These are phyloP conservation scores for Cynopterus sphinx DNA, from an alignment of 2,797 vertebrate genomes.

Conservation along the genomic window DNA sequence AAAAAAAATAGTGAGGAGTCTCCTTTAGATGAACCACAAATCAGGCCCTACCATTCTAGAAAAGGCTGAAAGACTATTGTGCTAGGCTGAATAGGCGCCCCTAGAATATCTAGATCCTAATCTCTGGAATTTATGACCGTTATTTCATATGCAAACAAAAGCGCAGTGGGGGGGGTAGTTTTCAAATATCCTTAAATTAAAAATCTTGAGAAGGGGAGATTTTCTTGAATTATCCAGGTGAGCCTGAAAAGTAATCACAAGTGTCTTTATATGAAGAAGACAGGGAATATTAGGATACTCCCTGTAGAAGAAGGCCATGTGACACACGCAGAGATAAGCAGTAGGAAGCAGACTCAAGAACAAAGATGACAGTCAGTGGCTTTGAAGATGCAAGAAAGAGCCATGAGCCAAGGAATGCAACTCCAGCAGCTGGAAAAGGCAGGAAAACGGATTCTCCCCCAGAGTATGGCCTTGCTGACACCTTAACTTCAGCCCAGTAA, in stretches of 20 bases:
- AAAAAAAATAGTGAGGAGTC: not conserved
- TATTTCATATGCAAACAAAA: not conserved
- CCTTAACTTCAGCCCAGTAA: not conserved
- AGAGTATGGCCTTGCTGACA: not conserved
- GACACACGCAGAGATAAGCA: not conserved
- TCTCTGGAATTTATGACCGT: not conserved
- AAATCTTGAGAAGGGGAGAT: not conserved
- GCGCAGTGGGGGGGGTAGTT: not conserved
- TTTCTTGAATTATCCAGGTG: not conserved
- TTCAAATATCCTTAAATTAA: not conserved
- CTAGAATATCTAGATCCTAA: not conserved
- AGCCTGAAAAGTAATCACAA: not conserved
- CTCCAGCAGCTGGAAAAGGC: not conserved
- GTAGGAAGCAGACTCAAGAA: not conserved
- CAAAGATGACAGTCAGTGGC: fast-evolving
- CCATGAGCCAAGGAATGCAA: not conserved
- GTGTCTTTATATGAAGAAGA: not conserved
- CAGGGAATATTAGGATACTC: not conserved
- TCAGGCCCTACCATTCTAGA: not conserved
- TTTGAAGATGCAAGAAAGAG: not conserved
- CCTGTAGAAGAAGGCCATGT: not conserved
- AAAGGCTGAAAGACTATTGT: not conserved
- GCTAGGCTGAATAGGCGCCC: not conserved
- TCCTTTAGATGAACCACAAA: not conserved
- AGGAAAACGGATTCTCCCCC: not conserved